Evolutionary conservation across 2,888 invertebrate genomes (phyloP).

Genomic region (Philhelius pedissequus): DNA sequence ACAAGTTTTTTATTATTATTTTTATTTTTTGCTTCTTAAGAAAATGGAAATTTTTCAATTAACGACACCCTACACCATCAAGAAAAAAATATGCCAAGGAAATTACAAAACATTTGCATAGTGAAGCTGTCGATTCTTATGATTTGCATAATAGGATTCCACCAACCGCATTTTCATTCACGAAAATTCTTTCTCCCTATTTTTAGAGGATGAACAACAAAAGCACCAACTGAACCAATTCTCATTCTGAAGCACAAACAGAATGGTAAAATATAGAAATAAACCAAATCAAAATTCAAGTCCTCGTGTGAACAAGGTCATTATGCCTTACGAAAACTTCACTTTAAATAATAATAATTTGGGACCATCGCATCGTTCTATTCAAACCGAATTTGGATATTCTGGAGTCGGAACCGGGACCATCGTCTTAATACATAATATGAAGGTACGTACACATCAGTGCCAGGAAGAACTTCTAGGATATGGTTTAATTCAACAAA

Average conservation of each 20-base stretch:
- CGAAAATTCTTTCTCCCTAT: slow-evolving; percentile 4
- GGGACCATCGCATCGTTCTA: slow-evolving; percentile 42
- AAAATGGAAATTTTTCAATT: slow-evolving; percentile 68
- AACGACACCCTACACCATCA: slow-evolving; percentile 51
- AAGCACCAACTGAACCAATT: slow-evolving; percentile 2
- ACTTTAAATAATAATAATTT: slow-evolving; percentile 42
- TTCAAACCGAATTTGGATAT: slow-evolving; percentile 21
- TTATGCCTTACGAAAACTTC: slow-evolving; percentile 49
- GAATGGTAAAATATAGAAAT: neutral
- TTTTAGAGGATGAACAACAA: neutral
- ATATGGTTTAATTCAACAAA: slow-evolving; percentile 17
- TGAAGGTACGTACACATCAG: neutral
- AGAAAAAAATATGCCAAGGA: slow-evolving; percentile 8
- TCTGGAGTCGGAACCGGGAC: too few species aligned
- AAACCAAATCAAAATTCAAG: slow-evolving; percentile 33
- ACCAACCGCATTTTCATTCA: slow-evolving; percentile 35
- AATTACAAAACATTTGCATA: slow-evolving; percentile 57
- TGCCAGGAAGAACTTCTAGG: neutral
- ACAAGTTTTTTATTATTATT: slow-evolving; percentile 43
- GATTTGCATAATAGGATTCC: slow-evolving; percentile 65
- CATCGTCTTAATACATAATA: neutral
- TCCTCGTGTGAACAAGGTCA: slow-evolving; percentile 65
- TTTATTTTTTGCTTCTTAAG: slow-evolving; percentile 13
- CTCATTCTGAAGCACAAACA: neutral
- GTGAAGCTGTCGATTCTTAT: slow-evolving; percentile 35